Evolutionary conservation across 2,888 invertebrate species (phyloP).

Genomic region (Spodoptera exigua): DNA sequence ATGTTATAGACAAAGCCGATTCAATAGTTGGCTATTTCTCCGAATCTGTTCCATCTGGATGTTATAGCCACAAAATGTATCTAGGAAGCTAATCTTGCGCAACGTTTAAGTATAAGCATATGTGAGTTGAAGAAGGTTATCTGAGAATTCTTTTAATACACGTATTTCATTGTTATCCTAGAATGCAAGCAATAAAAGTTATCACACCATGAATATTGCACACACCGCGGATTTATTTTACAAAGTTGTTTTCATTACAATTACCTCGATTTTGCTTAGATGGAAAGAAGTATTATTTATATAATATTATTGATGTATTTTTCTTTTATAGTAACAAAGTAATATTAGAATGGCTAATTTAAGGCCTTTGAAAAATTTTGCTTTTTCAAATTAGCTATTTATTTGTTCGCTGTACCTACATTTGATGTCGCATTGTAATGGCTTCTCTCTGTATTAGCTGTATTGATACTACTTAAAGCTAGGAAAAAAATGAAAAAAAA

Average conservation of each 20-base stretch:
- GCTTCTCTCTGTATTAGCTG: too few relatives aligned
- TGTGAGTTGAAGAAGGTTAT: conserved; percentile 19
- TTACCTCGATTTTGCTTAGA: too few relatives aligned
- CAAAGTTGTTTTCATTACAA: not conserved
- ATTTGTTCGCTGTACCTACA: too few relatives aligned
- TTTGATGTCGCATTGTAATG: too few relatives aligned
- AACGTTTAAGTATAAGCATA: conserved; percentile 27
- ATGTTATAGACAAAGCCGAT: conserved; percentile 11
- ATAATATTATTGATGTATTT: too few relatives aligned
- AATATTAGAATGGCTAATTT: too few relatives aligned
- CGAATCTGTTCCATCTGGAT: conserved; percentile 19
- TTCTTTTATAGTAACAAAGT: too few relatives aligned
- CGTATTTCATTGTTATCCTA: conserved; percentile 33
- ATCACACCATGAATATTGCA: conserved; percentile 18
- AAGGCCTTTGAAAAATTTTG: too few relatives aligned
- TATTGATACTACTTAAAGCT: too few relatives aligned
- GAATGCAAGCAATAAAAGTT: conserved; percentile 24
- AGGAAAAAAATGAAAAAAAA: too few relatives aligned
- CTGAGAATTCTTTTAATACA: conserved; percentile 13
- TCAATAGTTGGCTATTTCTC: conserved; percentile 15
- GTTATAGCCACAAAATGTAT: conserved; percentile 17
- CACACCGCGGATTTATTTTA: conserved; percentile 5
- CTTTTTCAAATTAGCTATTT: too few relatives aligned
- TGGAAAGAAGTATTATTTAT: too few relatives aligned
- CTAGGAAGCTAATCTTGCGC: conserved; percentile 26